Percentiles rank a stretch among this genome's conserved stretches.
phyloP scores from a whole-genome alignment of 2,888 invertebrate species.

The Heliconius hortense region DNA sequence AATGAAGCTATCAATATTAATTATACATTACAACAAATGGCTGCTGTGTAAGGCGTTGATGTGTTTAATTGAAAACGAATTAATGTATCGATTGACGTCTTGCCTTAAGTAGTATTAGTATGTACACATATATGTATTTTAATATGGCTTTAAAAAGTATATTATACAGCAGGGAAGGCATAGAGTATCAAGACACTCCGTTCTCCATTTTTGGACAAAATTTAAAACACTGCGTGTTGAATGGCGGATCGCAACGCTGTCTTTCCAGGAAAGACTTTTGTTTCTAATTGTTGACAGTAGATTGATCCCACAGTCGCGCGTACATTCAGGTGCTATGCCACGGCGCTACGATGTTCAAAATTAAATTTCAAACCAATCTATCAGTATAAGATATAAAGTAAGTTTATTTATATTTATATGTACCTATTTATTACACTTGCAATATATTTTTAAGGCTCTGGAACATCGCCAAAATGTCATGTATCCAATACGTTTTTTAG shows the following conservation, averaged over 20 bases:
- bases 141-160: not conserved
- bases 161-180: not conserved
- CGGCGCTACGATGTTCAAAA: too few relatives aligned
- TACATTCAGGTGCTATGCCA: too few relatives aligned
- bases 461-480: slow-evolving; percentile 29
- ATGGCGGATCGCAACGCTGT: not conserved
- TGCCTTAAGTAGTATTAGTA: not conserved
- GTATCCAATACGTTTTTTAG: slow-evolving; percentile 30
- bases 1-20: slow-evolving; percentile 65
- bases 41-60: slow-evolving; percentile 44
- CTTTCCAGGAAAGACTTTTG: too few relatives aligned
- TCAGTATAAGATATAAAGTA: not conserved
- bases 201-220: too few relatives aligned
- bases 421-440: slow-evolving; percentile 7
- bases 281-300: too few relatives aligned
- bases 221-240: not conserved
- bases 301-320: too few relatives aligned
- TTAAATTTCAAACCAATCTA: not conserved
- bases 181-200: not conserved
- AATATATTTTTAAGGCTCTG: slow-evolving; percentile 28
- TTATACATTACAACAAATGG: slow-evolving; percentile 59
- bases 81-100: slow-evolving; percentile 44
- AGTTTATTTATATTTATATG: slow-evolving; percentile 12
- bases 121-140: not conserved
- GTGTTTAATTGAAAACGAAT: slow-evolving; percentile 48